A percentile compares a stretch with the other conserved stretches of the same genome.
Evolutionary conservation across 92 coral and sea anemone genomes (phyloP).

Genomic region (Actinostola sp.): DNA sequence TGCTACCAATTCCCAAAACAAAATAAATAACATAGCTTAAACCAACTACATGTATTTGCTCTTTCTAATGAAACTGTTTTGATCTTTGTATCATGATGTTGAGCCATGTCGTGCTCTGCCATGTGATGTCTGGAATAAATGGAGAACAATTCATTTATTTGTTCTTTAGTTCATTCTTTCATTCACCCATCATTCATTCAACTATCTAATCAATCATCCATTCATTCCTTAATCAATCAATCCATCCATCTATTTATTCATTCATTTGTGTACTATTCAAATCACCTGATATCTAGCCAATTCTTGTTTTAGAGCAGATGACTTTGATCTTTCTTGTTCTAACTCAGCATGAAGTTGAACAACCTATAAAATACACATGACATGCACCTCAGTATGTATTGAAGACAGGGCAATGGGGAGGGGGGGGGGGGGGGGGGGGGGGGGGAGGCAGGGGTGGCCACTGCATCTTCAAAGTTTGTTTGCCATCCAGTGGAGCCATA

Average conservation of each 20-base stretch:
- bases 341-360: constrained; percentile 78
- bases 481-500: too few species aligned
- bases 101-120: constrained; percentile 73
- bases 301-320: constrained; percentile 70
- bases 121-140: constrained; percentile 36
- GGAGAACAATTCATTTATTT: neutral
- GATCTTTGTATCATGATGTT: constrained; percentile 42
- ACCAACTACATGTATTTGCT: neutral
- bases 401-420: too few species aligned
- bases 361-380: constrained; percentile 39
- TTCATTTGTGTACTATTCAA: neutral
- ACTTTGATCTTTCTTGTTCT: constrained; percentile 87
- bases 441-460: neutral
- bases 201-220: neutral
- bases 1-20: too few species aligned
- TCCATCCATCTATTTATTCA: neutral
- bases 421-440: too few species aligned
- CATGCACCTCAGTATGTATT: too few species aligned
- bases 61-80: neutral
- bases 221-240: neutral
- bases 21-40: too few species aligned
- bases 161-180: neutral
- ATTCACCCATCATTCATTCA: neutral
- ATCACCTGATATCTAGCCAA: constrained; percentile 66
- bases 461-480: too few species aligned